Evolutionary conservation across 2,113 vertebrate genomes (phyloP).

Genomic region (Scomber colias): DNA sequence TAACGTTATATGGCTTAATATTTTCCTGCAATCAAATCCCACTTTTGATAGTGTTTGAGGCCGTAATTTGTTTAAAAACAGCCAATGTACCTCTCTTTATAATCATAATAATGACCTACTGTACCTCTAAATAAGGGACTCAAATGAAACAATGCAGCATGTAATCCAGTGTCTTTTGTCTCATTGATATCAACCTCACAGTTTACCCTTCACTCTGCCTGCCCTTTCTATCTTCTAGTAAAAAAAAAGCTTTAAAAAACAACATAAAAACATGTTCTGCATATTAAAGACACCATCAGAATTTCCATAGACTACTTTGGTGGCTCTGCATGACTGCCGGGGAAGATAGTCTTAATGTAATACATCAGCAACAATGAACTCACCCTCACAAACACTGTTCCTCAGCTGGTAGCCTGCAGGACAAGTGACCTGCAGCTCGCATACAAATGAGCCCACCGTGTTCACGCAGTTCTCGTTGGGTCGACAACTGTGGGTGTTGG

Average conservation of each 20-base stretch:
- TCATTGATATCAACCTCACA: no score
- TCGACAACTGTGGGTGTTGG: conserved; percentile 88
- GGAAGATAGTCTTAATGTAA: conserved; percentile 41
- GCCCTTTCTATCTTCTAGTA: neutral
- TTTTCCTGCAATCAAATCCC: no score
- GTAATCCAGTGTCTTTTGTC: neutral
- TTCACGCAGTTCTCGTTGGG: conserved; percentile 89
- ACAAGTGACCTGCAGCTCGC: conserved; percentile 88
- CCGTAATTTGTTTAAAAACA: no score
- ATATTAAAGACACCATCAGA: conserved; percentile 10
- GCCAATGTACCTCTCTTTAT: no score
- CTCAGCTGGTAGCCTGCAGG: conserved; percentile 85
- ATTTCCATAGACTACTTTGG: conserved; percentile 2
- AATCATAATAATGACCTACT: no score
- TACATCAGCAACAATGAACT: conserved; percentile 50
- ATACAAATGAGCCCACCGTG: conserved; percentile 90
- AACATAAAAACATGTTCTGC: neutral
- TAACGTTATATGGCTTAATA: no score
- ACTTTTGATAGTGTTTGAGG: no score
- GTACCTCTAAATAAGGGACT: no score
- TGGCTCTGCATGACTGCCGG: conserved; percentile 25
- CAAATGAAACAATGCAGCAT: no score
- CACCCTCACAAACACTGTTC: conserved; percentile 90
- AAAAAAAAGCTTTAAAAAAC: no score
- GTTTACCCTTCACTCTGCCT: neutral